A percentile compares a stretch with the other conserved stretches of the same genome.
These are phyloP conservation scores for Hoplostethus atlanticus DNA, from an alignment of 2,797 vertebrate genomes.

Conservation along the genomic window DNA sequence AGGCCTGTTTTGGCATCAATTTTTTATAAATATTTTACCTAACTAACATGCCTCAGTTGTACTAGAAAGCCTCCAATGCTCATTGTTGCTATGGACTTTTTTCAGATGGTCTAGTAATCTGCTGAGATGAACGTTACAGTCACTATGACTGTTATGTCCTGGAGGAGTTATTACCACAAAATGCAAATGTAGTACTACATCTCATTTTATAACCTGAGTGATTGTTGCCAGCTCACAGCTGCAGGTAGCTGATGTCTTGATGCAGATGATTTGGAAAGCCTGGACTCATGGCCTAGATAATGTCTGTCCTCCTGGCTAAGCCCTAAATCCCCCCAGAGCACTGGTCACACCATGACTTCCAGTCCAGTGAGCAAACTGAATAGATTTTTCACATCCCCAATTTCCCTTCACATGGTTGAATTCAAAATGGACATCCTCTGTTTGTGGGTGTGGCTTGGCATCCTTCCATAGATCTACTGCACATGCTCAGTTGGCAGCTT, in stretches of 20 bases:
- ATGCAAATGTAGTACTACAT: not conserved
- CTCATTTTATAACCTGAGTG: conserved; percentile 9
- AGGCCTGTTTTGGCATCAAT: conserved; percentile 57
- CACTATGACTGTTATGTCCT: not conserved
- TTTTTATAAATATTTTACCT: conserved; percentile 62
- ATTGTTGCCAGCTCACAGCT: conserved; percentile 11
- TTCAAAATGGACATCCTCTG: conserved; percentile 52
- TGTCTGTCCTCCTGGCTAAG: conserved; percentile 55
- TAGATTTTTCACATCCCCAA: conserved; percentile 45
- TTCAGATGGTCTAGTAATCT: conserved; percentile 25
- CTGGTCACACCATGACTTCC: conserved; percentile 28
- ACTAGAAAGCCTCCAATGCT: conserved; percentile 30
- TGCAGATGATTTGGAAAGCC: conserved; percentile 64
- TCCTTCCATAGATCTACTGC: conserved; percentile 55
- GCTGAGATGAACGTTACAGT: not conserved
- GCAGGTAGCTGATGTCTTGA: conserved; percentile 40
- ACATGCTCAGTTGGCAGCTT: conserved; percentile 65
- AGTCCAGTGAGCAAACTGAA: conserved; percentile 59
- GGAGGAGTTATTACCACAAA: not conserved
- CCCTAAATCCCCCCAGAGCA: conserved; percentile 66
- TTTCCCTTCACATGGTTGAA: conserved; percentile 54
- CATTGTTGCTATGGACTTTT: conserved; percentile 24
- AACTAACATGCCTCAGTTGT: conserved; percentile 41
- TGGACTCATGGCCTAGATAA: conserved; percentile 29
- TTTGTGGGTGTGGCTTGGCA: conserved; percentile 41